phyloP scores from a whole-genome alignment of 1,140 invertebrate genomes.

The Trichomalopsis sarcophagae region DNA sequence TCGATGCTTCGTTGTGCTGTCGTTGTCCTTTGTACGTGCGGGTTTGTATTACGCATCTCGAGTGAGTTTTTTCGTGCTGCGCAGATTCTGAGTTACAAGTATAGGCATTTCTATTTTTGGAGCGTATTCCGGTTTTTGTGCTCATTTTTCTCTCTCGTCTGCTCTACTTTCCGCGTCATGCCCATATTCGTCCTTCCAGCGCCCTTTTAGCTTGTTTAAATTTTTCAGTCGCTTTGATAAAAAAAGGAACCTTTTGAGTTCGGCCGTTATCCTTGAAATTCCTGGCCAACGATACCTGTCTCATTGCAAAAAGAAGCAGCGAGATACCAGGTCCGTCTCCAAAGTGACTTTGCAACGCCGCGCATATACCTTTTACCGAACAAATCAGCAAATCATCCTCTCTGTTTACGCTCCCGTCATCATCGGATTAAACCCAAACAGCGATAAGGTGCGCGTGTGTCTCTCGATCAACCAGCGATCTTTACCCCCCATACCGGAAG shows the following conservation, averaged over 20 bases:
- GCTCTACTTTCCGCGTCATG: neutral
- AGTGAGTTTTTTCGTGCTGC: neutral
- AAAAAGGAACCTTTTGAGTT: neutral
- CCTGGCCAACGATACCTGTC: neutral
- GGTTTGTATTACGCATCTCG: neutral
- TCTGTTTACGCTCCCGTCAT: too few relatives aligned
- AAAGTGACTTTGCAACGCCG: too few relatives aligned
- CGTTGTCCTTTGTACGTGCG: neutral
- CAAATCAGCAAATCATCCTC: too few relatives aligned
- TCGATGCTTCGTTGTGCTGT: neutral
- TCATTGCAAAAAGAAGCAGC: neutral
- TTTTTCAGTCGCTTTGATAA: neutral
- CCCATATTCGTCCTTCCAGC: neutral
- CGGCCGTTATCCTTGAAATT: neutral
- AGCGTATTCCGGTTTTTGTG: neutral
- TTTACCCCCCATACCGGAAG: neutral
- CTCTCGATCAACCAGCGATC: neutral
- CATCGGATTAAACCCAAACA: too few relatives aligned
- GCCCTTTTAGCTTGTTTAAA: neutral
- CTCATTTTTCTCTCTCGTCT: neutral
- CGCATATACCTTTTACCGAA: too few relatives aligned
- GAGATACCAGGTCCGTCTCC: too few relatives aligned
- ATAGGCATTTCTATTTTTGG: neutral
- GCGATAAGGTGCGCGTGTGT: too few relatives aligned
- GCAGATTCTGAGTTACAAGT: neutral